A percentile compares a stretch with the other conserved stretches of the same genome.
These are phyloP conservation scores for Himalopsyche tibetana DNA, from an alignment of 2,888 invertebrate species.

Conservation along the genomic window DNA sequence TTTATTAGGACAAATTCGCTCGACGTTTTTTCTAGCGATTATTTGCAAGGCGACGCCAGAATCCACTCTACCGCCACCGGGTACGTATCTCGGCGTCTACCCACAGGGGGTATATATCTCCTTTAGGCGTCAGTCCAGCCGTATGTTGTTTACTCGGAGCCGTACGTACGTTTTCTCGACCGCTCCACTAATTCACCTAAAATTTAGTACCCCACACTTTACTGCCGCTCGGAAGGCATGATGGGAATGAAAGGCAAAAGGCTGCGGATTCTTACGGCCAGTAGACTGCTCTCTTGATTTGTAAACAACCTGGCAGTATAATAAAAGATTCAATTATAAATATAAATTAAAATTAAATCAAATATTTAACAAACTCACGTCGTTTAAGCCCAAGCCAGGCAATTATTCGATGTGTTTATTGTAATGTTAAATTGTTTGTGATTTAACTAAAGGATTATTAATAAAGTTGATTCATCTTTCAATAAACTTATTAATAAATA, in stretches of 20 bases:
- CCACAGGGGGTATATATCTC: conserved; percentile 55
- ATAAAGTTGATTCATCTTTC: too few relatives aligned
- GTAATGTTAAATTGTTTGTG: too few relatives aligned
- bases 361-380: too few relatives aligned
- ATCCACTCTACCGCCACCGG: conserved; percentile 19
- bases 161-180: conserved; percentile 48
- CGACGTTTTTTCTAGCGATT: not conserved
- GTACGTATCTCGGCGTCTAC: conserved; percentile 45
- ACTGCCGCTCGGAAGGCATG: conserved; percentile 45
- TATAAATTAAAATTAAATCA: too few relatives aligned
- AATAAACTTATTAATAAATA: too few relatives aligned
- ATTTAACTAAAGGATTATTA: too few relatives aligned
- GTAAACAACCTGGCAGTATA: too few relatives aligned
- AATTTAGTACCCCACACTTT: conserved; percentile 62
- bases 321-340: too few relatives aligned
- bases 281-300: not conserved
- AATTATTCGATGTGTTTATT: too few relatives aligned
- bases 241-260: conserved; percentile 8
- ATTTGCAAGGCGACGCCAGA: conserved; percentile 36
- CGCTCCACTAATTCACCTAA: conserved; percentile 62
- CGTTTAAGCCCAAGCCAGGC: too few relatives aligned
- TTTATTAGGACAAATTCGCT: conserved; percentile 10
- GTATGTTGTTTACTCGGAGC: conserved; percentile 48
- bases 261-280: conserved; percentile 7
- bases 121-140: conserved; percentile 53